Percentiles rank a stretch among this genome's conserved stretches.
Evolutionary conservation across 2,113 vertebrate genomes (phyloP).

Genomic region (Siniperca chuatsi): DNA sequence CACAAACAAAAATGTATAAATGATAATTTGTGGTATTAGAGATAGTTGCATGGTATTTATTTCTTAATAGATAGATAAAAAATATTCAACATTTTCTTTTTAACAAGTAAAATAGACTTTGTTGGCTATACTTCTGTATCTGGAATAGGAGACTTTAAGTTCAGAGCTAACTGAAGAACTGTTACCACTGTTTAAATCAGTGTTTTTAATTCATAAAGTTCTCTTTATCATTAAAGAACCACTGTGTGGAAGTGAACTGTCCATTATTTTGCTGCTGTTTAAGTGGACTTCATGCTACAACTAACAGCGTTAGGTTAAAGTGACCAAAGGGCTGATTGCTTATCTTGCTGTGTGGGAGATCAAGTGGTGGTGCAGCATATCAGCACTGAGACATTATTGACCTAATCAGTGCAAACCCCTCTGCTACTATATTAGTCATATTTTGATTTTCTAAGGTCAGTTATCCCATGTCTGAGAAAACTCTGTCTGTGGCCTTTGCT

Average conservation of each 20-base stretch:
- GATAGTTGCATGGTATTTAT: too few species aligned
- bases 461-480: constrained; percentile 6
- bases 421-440: constrained; percentile 33
- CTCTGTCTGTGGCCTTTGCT: constrained; percentile 27
- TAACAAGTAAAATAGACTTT: background rate
- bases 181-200: background rate
- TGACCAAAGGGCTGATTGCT: constrained; percentile 14
- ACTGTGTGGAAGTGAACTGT: background rate
- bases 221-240: background rate
- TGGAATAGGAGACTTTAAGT: background rate
- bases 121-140: background rate
- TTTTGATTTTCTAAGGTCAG: constrained; percentile 28
- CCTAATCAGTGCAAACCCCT: background rate
- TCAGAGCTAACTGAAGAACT: background rate
- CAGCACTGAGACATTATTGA: constrained; percentile 25
- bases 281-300: background rate
- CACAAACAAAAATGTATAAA: too few species aligned
- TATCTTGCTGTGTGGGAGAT: constrained; percentile 20
- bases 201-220: background rate
- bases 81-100: background rate
- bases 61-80: too few species aligned
- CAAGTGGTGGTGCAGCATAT: constrained; percentile 9
- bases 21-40: too few species aligned
- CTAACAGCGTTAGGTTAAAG: constrained; percentile 3
- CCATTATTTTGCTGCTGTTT: background rate